Evolutionary conservation across 2,113 vertebrate genomes (phyloP), one percentile per base, ranked within the genome.

Genomic region (Tauraco erythrolophus): DNA sequence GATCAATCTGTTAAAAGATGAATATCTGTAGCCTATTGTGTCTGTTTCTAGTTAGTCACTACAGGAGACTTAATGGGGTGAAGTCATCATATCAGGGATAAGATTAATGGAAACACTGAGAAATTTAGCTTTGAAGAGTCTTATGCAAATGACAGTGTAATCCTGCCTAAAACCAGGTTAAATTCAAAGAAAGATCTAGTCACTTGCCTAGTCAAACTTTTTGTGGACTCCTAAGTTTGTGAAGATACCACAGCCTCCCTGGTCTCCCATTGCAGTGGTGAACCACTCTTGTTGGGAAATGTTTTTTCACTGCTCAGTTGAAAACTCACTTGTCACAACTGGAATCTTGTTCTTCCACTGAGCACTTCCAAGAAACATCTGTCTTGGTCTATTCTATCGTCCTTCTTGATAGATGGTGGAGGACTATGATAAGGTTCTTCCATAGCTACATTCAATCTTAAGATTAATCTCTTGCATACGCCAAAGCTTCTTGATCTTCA

Each of bases 1-100:
- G 24, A 57, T 71, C 37, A 39, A 21, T 50, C 31, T 79, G 13
- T 30, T 39, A 64, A n/a, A 79, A 54, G 9, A 50, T 6, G 64
- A 64, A 31, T 76, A 28, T 12, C 17, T 60, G 35, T 2, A 9
- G 9, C 2, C 27, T 35, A 60, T 7, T 0, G 0, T 27, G 7
- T 41, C 60, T 11, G 1, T 60, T 56, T 45, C 57, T 35, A 80
- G 3, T 3, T 45, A 46, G 24, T 18, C 27, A 65, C 6, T 28
- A 17, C 8, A 70, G 8, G 4, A 1, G 9, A 56, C 23, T 50
- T 35, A 48, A 3, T 19, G 13, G 2, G 3, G 15, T 14, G 4
- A 60, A 45, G 10, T 39, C 24, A 28, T 53, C 14, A 4, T 45
- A 43, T 37, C 4, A 64, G 22, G 19, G 11, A 30, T 28, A 24